Evolutionary conservation across 2,113 vertebrate species (phyloP).

Genomic region (Dascyllus trimaculatus): DNA sequence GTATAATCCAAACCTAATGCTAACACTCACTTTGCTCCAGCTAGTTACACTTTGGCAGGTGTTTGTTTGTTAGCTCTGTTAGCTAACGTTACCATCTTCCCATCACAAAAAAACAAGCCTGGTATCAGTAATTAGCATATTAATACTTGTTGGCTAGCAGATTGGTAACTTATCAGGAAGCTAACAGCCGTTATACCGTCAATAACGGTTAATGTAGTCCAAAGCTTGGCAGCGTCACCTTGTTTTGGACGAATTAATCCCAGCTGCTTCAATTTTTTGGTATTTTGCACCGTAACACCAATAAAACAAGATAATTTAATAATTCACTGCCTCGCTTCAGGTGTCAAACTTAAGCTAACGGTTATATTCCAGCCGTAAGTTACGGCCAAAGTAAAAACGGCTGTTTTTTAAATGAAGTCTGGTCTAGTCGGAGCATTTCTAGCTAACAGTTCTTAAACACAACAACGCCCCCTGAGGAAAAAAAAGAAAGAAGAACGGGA

Average conservation of each 20-base stretch:
- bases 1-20: too few species aligned
- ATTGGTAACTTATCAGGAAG: not conserved
- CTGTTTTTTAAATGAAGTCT: slow-evolving; percentile 1
- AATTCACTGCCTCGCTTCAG: too few species aligned
- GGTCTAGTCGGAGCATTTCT: not conserved
- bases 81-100: not conserved
- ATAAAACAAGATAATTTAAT: not conserved
- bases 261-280: too few species aligned
- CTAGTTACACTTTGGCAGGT: slow-evolving; percentile 6
- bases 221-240: too few species aligned
- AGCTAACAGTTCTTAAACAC: slow-evolving; percentile 20
- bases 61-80: not conserved
- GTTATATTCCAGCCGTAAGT: not conserved
- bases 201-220: not conserved
- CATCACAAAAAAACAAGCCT: not conserved
- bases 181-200: not conserved
- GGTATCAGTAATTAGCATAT: not conserved
- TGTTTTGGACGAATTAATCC: too few species aligned
- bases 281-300: too few species aligned
- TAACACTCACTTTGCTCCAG: not conserved
- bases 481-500: too few species aligned
- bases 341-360: not conserved
- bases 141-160: not conserved
- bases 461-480: too few species aligned
- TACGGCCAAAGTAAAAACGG: not conserved